phyloP scores from a whole-genome alignment of 1,140 invertebrate species.

The Metopolophium dirhodum region DNA sequence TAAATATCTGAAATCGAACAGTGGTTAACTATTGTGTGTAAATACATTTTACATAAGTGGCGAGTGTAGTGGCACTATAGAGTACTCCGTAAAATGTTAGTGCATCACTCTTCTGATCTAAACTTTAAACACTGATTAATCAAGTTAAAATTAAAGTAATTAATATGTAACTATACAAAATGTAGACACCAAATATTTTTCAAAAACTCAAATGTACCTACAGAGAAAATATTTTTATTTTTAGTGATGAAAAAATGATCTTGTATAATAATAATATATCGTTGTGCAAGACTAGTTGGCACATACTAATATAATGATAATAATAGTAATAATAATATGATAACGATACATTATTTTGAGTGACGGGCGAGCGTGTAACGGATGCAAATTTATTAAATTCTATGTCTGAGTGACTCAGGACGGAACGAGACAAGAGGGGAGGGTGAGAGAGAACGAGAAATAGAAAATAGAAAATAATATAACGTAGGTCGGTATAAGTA shows the following conservation, averaged over 20 bases:
- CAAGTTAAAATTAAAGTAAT: neutral
- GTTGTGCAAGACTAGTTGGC: neutral
- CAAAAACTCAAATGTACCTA: neutral
- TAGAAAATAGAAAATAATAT: neutral
- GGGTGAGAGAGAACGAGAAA: neutral
- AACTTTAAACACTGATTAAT: neutral
- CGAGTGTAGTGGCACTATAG: neutral
- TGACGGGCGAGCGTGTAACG: constrained; percentile 1
- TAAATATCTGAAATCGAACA: neutral
- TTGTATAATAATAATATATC: neutral
- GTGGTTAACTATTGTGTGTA: neutral
- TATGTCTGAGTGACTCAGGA: neutral
- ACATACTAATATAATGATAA: neutral
- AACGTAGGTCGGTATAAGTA: neutral
- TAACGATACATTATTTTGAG: constrained; percentile 1
- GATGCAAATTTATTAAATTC: constrained; percentile 20
- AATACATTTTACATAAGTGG: neutral
- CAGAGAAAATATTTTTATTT: neutral
- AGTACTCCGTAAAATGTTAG: neutral
- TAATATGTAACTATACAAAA: too few relatives aligned
- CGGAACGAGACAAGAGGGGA: neutral
- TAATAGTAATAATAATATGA: neutral
- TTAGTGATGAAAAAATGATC: neutral
- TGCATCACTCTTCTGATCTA: neutral
- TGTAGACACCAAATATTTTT: neutral